These are phyloP conservation scores for Antennarius maculatus DNA, from an alignment of 2,797 vertebrate species.

Conservation along the genomic window DNA sequence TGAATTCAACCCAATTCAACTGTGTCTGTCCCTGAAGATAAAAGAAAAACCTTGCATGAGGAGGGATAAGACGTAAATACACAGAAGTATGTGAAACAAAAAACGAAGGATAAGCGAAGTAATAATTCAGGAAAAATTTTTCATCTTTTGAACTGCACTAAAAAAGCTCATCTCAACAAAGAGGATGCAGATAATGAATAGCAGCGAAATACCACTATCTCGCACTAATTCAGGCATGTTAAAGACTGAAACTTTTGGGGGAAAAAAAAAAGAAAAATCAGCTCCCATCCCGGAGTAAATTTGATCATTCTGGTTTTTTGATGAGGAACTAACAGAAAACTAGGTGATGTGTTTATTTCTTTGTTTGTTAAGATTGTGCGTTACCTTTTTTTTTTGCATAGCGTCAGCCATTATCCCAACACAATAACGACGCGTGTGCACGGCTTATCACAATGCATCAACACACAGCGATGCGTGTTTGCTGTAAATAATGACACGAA, in stretches of 20 bases:
- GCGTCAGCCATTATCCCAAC: neutral
- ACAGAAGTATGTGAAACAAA: constrained; percentile 36
- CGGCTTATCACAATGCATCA: neutral
- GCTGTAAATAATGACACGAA: neutral
- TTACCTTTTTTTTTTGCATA: neutral
- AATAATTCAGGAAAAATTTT: constrained; percentile 16
- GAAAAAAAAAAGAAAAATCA: constrained; percentile 3
- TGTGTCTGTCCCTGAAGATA: constrained; percentile 31
- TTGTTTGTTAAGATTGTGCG: neutral
- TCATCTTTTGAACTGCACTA: constrained; percentile 2
- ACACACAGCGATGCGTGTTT: neutral
- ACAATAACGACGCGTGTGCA: neutral
- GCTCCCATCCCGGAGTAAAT: neutral
- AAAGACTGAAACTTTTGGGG: constrained; percentile 11
- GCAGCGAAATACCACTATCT: constrained; percentile 18
- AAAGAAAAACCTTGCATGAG: neutral
- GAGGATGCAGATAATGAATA: constrained; percentile 26
- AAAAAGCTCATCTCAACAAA: constrained; percentile 14
- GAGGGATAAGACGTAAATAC: constrained; percentile 17
- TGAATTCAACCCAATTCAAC: constrained; percentile 29
- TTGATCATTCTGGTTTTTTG: neutral
- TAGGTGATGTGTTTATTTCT: neutral
- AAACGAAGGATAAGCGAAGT: constrained; percentile 15
- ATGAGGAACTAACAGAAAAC: constrained; percentile 2
- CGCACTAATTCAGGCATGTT: constrained; percentile 4